These are phyloP conservation scores for Brachionichthys hirsutus DNA, from an alignment of 2,113 vertebrate genomes.

Conservation along the genomic window DNA sequence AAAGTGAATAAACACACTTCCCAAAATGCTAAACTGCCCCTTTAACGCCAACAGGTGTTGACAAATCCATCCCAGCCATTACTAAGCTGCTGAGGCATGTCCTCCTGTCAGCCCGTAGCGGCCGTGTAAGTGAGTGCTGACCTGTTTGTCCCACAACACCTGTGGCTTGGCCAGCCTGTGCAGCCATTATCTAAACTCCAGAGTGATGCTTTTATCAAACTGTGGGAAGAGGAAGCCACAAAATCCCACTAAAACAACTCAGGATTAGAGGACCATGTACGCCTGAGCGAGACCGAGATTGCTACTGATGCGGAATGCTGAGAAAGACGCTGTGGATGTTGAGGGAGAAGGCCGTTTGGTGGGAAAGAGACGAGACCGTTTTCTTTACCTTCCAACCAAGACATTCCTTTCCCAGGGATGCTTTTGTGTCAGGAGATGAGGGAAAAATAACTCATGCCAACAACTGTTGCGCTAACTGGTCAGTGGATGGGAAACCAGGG, in stretches of 20 bases:
- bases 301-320: slow-evolving; percentile 84
- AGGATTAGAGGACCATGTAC: slow-evolving; percentile 78
- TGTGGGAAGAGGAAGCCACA: slow-evolving; percentile 86
- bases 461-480: slow-evolving; percentile 64
- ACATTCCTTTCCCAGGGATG: slow-evolving; percentile 84
- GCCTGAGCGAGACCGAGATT: slow-evolving; percentile 79
- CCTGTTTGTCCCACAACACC: slow-evolving; percentile 75
- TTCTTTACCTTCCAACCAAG: slow-evolving; percentile 84
- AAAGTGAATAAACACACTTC: not conserved
- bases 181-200: slow-evolving; percentile 75
- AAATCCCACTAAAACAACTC: slow-evolving; percentile 84
- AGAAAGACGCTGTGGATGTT: slow-evolving; percentile 80
- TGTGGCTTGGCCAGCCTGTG: slow-evolving; percentile 67
- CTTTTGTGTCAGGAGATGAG: slow-evolving; percentile 78
- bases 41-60: not conserved
- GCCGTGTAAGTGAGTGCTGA: slow-evolving; percentile 55
- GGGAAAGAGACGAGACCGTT: slow-evolving; percentile 79
- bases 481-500: slow-evolving; percentile 69
- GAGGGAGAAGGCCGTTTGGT: slow-evolving; percentile 74
- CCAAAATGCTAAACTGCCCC: not conserved
- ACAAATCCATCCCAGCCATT: slow-evolving; percentile 7
- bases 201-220: slow-evolving; percentile 78
- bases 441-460: slow-evolving; percentile 77
- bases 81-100: slow-evolving; percentile 17
- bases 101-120: slow-evolving; percentile 17